These are phyloP conservation scores for Thecocarcelia acutangulata DNA, from an alignment of 2,888 invertebrate genomes.

Conservation along the genomic window DNA sequence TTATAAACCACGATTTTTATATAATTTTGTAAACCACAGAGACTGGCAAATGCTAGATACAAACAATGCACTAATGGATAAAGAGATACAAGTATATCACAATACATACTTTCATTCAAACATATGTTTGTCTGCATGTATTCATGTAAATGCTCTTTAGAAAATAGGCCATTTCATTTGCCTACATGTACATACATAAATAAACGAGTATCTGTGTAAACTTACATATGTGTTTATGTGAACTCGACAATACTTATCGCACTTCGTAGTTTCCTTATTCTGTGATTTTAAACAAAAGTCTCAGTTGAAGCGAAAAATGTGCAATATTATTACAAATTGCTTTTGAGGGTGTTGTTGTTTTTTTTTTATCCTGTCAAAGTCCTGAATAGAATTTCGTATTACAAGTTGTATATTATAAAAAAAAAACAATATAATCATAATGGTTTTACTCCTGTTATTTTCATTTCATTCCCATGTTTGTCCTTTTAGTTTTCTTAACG, in stretches of 20 bases:
- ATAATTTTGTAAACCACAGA: too few relatives aligned
- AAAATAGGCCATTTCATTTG: constrained; percentile 40
- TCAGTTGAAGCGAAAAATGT: constrained; percentile 19
- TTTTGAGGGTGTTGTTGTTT: constrained; percentile 1
- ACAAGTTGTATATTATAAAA: neutral
- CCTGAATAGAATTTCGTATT: constrained; percentile 27
- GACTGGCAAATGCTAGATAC: too few relatives aligned
- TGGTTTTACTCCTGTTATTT: constrained; percentile 50
- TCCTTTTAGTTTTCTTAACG: constrained; percentile 19
- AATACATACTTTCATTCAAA: too few relatives aligned
- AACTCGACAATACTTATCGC: neutral
- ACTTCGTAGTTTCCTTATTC: neutral
- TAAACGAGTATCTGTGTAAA: too few relatives aligned
- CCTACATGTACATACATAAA: too few relatives aligned
- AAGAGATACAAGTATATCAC: too few relatives aligned
- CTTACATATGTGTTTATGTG: neutral
- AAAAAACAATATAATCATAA: constrained; percentile 44
- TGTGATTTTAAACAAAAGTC: constrained; percentile 22
- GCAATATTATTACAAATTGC: constrained; percentile 55
- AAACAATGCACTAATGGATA: too few relatives aligned
- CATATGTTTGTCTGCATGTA: neutral
- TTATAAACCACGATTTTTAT: too few relatives aligned
- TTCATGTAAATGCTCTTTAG: neutral
- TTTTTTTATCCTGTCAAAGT: neutral
- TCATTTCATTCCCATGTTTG: constrained; percentile 29